Evolutionary conservation across 2,797 vertebrate species (phyloP).

Genomic region (Sebastes cheni): DNA sequence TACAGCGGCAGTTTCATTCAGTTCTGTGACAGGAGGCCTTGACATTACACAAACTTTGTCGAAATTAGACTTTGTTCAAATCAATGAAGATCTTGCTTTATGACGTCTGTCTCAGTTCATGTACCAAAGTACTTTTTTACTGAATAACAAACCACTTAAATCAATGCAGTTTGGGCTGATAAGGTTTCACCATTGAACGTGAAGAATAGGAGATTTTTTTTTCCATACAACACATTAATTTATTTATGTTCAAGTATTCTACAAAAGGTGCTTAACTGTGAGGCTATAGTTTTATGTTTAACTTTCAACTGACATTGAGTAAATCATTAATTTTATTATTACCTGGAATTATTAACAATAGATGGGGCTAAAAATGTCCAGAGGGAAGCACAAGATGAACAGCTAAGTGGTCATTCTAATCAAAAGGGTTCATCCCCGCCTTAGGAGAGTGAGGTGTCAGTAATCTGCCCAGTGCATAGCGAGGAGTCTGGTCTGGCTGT

Average conservation of each 20-base stretch:
- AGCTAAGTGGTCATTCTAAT: neutral
- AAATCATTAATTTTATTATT: neutral
- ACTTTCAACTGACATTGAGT: neutral
- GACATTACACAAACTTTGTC: conserved; percentile 53
- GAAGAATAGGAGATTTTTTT: neutral
- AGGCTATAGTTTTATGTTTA: neutral
- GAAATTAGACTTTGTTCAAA: conserved; percentile 54
- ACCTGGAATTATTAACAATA: neutral
- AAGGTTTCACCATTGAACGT: neutral
- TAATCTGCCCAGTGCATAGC: too few relatives aligned
- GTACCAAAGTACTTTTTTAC: neutral
- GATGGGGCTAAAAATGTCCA: neutral
- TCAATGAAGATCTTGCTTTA: conserved; percentile 46
- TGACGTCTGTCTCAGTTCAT: neutral
- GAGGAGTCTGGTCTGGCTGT: too few relatives aligned
- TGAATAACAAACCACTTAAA: neutral
- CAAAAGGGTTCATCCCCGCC: neutral
- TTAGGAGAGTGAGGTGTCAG: neutral
- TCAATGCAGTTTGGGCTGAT: neutral
- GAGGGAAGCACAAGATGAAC: conserved; percentile 4
- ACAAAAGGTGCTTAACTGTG: neutral
- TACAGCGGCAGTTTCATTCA: neutral
- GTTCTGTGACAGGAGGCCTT: conserved; percentile 27
- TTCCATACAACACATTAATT: neutral
- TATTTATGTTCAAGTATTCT: neutral